Evolutionary conservation across 2,888 invertebrate species (phyloP).

Genomic region (Drosophila glabriapex): DNA sequence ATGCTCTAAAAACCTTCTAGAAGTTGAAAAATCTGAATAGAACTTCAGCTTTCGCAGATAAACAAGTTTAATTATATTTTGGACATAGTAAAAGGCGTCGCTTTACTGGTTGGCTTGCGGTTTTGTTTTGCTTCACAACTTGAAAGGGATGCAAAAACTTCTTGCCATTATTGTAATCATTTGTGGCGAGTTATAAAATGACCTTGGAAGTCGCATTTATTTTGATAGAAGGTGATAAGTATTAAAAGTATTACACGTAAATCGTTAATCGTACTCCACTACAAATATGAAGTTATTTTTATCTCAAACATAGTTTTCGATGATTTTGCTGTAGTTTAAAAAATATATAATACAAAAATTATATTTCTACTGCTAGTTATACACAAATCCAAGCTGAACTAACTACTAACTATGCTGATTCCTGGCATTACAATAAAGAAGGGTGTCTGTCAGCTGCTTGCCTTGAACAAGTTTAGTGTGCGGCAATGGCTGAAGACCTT

Average conservation of each 20-base stretch:
- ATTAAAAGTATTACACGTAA: neutral
- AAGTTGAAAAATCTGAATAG: neutral
- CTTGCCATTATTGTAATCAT: neutral
- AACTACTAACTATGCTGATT: slow-evolving; percentile 1
- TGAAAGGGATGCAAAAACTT: neutral
- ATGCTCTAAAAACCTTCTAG: slow-evolving; percentile 4
- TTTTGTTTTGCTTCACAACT: neutral
- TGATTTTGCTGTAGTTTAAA: neutral
- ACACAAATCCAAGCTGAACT: slow-evolving; percentile 19
- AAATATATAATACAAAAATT: neutral
- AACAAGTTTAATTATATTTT: slow-evolving; percentile 34
- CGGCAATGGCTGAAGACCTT: slow-evolving; percentile 57
- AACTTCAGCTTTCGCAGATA: slow-evolving; percentile 12
- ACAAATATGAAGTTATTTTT: neutral
- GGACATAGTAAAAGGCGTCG: neutral
- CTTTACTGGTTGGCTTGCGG: neutral
- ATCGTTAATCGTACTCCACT: neutral
- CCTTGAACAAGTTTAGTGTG: slow-evolving; percentile 46
- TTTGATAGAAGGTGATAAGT: neutral
- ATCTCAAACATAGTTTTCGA: neutral
- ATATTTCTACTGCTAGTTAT: neutral
- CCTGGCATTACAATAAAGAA: slow-evolving; percentile 27
- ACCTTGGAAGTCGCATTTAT: neutral
- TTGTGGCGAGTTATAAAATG: neutral
- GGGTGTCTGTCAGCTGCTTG: slow-evolving; percentile 52